These are phyloP conservation scores for Mesocricetus auratus DNA, from an alignment of 2,113 vertebrate genomes.

Conservation along the genomic window DNA sequence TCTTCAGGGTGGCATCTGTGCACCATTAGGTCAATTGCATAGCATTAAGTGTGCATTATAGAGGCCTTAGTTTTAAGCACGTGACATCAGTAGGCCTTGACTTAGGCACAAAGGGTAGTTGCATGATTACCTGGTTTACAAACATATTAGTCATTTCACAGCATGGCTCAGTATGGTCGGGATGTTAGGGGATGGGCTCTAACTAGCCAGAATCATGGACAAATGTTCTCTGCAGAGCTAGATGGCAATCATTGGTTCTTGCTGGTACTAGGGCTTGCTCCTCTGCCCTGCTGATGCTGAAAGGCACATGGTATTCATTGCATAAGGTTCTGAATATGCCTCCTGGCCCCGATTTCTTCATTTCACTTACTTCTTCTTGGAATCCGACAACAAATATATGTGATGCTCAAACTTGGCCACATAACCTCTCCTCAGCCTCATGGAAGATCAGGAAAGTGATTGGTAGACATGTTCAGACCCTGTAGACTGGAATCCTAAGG, in stretches of 20 bases:
- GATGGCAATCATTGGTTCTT: not conserved
- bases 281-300: not conserved
- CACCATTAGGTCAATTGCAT: slow-evolving; percentile 63
- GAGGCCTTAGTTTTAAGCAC: not conserved
- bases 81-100: not conserved
- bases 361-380: not conserved
- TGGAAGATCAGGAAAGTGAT: not conserved
- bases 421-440: not conserved
- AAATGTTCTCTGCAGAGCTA: not conserved
- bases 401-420: too few relatives aligned
- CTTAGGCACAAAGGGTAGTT: not conserved
- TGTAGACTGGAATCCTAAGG: not conserved
- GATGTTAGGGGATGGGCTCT: not conserved
- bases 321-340: not conserved
- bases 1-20: slow-evolving; percentile 42
- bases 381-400: not conserved
- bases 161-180: not conserved
- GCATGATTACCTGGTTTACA: not conserved
- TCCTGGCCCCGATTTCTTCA: not conserved
- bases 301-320: not conserved
- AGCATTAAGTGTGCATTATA: not conserved
- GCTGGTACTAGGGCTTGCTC: not conserved
- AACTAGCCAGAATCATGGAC: not conserved
- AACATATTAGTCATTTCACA: not conserved
- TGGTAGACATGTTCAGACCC: not conserved